Evolutionary conservation across 2,113 vertebrate genomes (phyloP).

Genomic region (Spea bombifrons): DNA sequence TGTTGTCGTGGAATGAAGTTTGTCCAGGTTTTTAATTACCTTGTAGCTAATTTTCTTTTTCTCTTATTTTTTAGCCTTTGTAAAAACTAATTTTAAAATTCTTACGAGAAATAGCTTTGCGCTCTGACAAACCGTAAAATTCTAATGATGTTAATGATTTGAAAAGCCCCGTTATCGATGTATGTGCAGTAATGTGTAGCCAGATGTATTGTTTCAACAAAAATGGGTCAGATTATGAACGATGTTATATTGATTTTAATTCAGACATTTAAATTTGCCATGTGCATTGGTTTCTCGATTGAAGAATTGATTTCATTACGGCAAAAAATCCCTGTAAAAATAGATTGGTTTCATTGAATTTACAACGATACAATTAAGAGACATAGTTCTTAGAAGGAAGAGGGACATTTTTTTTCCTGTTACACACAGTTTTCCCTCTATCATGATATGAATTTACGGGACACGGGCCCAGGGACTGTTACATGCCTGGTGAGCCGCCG

Average conservation of each 20-base stretch:
- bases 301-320: constrained; percentile 62
- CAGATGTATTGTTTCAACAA: constrained; percentile 12
- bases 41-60: not conserved
- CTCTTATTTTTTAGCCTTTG: not conserved
- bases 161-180: not conserved
- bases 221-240: constrained; percentile 14
- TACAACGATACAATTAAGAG: constrained; percentile 57
- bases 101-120: not conserved
- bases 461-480: too few relatives aligned
- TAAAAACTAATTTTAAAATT: too few relatives aligned
- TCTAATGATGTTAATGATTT: constrained; percentile 3
- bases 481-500: too few relatives aligned
- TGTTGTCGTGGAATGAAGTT: too few relatives aligned
- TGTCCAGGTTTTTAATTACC: too few relatives aligned
- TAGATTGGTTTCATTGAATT: constrained; percentile 62
- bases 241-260: constrained; percentile 50
- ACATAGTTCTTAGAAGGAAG: constrained; percentile 55
- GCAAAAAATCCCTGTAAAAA: constrained; percentile 50
- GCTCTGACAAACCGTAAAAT: not conserved
- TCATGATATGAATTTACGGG: not conserved
- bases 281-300: constrained; percentile 50
- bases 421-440: not conserved
- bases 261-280: constrained; percentile 49
- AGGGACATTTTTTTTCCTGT: constrained; percentile 13
- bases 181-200: constrained; percentile 8